phyloP scores from a whole-genome alignment of 2,113 vertebrate species.

The Hemicordylus capensis region DNA sequence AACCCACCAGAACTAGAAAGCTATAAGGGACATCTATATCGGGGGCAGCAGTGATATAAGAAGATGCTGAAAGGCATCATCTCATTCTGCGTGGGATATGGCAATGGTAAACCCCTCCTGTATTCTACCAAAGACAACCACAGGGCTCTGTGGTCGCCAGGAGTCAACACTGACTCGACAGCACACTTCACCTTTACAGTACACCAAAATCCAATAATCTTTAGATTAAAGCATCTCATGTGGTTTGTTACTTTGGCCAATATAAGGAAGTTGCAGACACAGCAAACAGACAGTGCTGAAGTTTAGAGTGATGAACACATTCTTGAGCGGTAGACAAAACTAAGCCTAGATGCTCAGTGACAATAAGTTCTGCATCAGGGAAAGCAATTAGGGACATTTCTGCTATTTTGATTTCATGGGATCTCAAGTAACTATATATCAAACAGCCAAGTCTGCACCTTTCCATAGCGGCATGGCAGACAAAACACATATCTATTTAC shows the following conservation, averaged over 20 bases:
- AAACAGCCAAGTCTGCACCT: neutral
- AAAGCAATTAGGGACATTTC: neutral
- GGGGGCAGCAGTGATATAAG: no score
- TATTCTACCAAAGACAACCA: no score
- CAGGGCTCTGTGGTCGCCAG: no score
- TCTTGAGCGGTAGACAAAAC: neutral
- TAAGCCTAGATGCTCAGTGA: slow-evolving; percentile 4
- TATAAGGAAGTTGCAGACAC: neutral
- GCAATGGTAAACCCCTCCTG: no score
- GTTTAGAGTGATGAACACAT: neutral
- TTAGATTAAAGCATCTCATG: neutral
- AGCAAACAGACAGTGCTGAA: neutral
- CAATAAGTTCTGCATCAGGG: slow-evolving; percentile 6
- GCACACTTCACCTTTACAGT: no score
- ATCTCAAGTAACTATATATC: neutral
- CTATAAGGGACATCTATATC: no score
- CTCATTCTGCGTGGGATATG: no score
- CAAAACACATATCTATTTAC: neutral
- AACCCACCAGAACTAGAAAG: no score
- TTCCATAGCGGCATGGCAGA: neutral
- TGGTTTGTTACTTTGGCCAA: neutral
- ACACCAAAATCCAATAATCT: neutral
- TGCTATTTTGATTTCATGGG: neutral
- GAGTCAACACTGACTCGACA: no score
- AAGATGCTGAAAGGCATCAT: no score